These are phyloP conservation scores for Limonius californicus DNA, from an alignment of 1,140 invertebrate genomes.

Conservation along the genomic window DNA sequence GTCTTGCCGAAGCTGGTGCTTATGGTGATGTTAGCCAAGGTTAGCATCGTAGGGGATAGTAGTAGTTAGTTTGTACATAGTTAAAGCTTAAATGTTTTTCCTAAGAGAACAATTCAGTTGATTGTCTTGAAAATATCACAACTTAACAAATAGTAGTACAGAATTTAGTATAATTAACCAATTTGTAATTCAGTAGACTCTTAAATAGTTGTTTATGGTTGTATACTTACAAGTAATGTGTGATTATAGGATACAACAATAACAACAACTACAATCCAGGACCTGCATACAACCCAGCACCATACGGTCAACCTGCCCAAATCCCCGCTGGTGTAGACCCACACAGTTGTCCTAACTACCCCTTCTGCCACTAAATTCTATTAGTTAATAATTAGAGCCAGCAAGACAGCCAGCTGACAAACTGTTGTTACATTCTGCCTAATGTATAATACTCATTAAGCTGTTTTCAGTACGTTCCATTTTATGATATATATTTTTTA, in stretches of 20 bases:
- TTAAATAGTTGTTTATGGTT: neutral
- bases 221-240: neutral
- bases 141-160: no score
- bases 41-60: neutral
- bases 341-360: conserved; percentile 57
- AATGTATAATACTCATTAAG: conserved; percentile 6
- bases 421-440: conserved; percentile 27
- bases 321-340: conserved; percentile 54
- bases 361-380: conserved; percentile 51
- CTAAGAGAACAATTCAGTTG: no score
- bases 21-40: conserved; percentile 34
- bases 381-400: neutral
- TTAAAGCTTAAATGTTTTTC: no score
- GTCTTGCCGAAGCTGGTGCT: conserved; percentile 48
- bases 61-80: no score
- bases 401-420: conserved; percentile 38
- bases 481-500: neutral
- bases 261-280: conserved; percentile 18
- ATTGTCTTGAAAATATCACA: no score
- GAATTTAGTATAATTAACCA: no score
- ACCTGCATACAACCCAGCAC: conserved; percentile 26
- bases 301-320: conserved; percentile 35
- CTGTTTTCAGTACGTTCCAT: neutral
- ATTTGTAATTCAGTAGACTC: no score
- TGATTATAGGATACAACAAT: conserved; percentile 13